Evolutionary conservation across 2,113 vertebrate species (phyloP), one percentile per base, ranked within the genome.

Genomic region (Pipra filicauda): DNA sequence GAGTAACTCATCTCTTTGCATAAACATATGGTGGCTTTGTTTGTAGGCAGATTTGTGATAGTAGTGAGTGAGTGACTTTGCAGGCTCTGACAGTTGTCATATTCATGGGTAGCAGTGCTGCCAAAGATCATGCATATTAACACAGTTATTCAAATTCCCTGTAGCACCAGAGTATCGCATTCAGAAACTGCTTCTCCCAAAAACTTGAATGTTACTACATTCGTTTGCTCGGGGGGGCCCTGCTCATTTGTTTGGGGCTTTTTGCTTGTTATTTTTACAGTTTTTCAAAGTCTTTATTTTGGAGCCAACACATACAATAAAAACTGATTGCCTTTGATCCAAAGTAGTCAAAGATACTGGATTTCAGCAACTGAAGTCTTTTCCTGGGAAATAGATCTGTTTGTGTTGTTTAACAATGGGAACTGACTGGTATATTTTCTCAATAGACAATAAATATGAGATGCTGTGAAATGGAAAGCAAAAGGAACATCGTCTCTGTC

Each of bases 11-110:
- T 91, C 43, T 88, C 78, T 82, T 76, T 93, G 58, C 67, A 91
- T 93, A 91, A 96, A 91, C 93, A 94, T 91, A 93, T 94, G 91
- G 91, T 58, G 75, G 91, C 90, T 96, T 96, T 95, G 88, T 90
- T 88, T 91, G 24, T 46, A 91, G 78, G 85, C 74, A 94, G 67
- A 66, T 95, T 71, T 88, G 85, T 89, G 78, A 88, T 91, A 94
- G 78, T 12, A 94, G 67, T 51, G 78, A 95, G 85, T 85, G 93
- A 96, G 54, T 74, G 93, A 91, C 82, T 96, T 94, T 86, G 71
- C 78, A 94, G 82, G 74, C 78, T 95, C 75, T 96, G 89, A 89
- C 93, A 91, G 91, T 96, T 92, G 87, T 93, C 93, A 85, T 85
- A 88, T 95, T 85, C 87, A 18, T 54, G 58, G 78, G 52, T 7